A percentile compares a stretch with the other conserved stretches of the same genome.
phyloP scores from a whole-genome alignment of 1,140 invertebrate species.

The Drosophila setifemur region DNA sequence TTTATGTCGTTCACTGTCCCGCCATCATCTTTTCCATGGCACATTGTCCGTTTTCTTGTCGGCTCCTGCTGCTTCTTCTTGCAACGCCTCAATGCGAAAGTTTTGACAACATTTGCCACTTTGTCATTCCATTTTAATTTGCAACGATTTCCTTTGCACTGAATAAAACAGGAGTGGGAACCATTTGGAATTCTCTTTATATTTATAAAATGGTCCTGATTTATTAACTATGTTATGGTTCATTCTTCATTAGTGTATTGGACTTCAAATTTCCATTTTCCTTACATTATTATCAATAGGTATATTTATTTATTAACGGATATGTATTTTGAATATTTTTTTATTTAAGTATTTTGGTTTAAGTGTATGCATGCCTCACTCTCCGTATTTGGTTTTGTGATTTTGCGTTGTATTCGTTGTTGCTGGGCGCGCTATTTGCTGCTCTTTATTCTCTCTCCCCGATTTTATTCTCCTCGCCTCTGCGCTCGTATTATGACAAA shows the following conservation, averaged over 20 bases:
- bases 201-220: background rate
- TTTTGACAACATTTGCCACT: slow-evolving; percentile 77
- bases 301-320: no score
- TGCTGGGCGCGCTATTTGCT: background rate
- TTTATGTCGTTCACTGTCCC: slow-evolving; percentile 12
- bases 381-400: background rate
- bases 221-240: no score
- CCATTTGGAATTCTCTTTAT: no score
- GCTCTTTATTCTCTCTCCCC: slow-evolving; percentile 13
- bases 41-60: slow-evolving; percentile 25
- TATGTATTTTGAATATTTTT: background rate
- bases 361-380: background rate
- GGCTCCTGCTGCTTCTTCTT: background rate
- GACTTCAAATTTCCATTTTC: no score
- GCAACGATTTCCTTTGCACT: slow-evolving; percentile 31
- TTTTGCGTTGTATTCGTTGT: slow-evolving; percentile 59
- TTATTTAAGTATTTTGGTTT: background rate
- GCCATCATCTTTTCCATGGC: background rate
- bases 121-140: slow-evolving; percentile 79
- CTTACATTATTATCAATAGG: no score
- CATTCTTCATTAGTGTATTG: no score
- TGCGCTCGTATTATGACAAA: slow-evolving; percentile 73
- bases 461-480: slow-evolving; percentile 1
- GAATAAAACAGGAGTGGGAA: no score
- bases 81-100: slow-evolving; percentile 49